These are phyloP conservation scores for Rhyzopertha dominica DNA, from an alignment of 1,140 invertebrate genomes.

Conservation along the genomic window DNA sequence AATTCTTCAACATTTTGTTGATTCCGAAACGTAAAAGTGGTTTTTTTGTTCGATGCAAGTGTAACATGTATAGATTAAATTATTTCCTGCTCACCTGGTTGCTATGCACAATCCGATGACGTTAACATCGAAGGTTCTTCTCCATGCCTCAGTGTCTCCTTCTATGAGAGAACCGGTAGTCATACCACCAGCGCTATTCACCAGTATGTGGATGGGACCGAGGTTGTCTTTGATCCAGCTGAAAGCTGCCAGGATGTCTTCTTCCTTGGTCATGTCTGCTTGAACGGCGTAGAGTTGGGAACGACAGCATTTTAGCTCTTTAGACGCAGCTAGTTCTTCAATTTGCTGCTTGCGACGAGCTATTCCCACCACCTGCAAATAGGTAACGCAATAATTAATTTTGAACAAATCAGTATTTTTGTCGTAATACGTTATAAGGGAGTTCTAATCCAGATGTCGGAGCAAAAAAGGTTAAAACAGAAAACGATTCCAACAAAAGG, in stretches of 20 bases:
- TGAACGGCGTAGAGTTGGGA: slow-evolving; percentile 44
- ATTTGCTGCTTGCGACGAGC: slow-evolving; percentile 58
- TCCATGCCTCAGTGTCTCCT: slow-evolving; percentile 32
- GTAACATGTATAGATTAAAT: too few species aligned
- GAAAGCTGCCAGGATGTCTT: slow-evolving; percentile 57
- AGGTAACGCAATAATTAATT: too few species aligned
- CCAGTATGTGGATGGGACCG: slow-evolving; percentile 57
- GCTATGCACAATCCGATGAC: slow-evolving; percentile 51
- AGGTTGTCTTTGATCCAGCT: slow-evolving; percentile 52
- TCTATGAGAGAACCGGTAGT: slow-evolving; percentile 20
- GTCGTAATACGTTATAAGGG: too few species aligned
- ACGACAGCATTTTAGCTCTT: slow-evolving; percentile 24
- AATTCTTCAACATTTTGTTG: too few species aligned
- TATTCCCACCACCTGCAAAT: slow-evolving; percentile 58
- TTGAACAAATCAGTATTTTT: too few species aligned
- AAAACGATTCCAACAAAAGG: too few species aligned
- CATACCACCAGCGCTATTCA: slow-evolving; percentile 59
- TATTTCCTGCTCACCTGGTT: slow-evolving; percentile 46
- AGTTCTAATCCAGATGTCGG: too few species aligned
- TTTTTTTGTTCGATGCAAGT: too few species aligned
- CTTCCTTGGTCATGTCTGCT: slow-evolving; percentile 58
- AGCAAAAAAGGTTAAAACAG: too few species aligned
- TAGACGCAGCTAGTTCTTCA: slow-evolving; percentile 37
- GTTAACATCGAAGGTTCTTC: slow-evolving; percentile 50
- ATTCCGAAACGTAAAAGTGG: too few species aligned